Evolutionary conservation across 2,113 vertebrate species (phyloP).

Genomic region (Thalassarche chlororhynchos): DNA sequence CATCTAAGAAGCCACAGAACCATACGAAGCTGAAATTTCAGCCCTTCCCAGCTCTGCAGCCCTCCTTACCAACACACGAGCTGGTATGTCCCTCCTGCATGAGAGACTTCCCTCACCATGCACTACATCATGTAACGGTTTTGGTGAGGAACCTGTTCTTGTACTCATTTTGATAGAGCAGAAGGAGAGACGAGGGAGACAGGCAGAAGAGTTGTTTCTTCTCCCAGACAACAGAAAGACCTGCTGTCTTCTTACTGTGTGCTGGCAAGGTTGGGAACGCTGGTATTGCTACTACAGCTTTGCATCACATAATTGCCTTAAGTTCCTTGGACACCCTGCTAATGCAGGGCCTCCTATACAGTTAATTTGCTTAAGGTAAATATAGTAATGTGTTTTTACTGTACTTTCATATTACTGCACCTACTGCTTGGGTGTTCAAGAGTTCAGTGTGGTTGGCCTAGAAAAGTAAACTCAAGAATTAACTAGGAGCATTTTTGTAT

Average conservation of each 20-base stretch:
- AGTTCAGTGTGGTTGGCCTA: not conserved
- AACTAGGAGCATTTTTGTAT: not conserved
- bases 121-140: accelerated
- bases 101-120: not conserved
- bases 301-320: not conserved
- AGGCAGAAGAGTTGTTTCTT: not conserved
- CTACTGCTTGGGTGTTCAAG: not conserved
- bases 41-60: not conserved
- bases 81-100: not conserved
- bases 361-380: not conserved
- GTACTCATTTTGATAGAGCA: not conserved
- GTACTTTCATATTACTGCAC: not conserved
- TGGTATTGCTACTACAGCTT: not conserved
- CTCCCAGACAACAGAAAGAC: not conserved
- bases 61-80: not conserved
- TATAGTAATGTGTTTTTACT: not conserved
- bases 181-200: not conserved
- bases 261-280: not conserved
- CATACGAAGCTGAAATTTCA: not conserved
- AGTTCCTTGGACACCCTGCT: not conserved
- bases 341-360: not conserved
- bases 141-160: not conserved
- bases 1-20: not conserved
- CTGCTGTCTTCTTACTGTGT: not conserved
- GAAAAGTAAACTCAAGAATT: not conserved